Evolutionary conservation across 92 coral and sea anemone species (phyloP).

Genomic region (Heteractis magnifica): DNA sequence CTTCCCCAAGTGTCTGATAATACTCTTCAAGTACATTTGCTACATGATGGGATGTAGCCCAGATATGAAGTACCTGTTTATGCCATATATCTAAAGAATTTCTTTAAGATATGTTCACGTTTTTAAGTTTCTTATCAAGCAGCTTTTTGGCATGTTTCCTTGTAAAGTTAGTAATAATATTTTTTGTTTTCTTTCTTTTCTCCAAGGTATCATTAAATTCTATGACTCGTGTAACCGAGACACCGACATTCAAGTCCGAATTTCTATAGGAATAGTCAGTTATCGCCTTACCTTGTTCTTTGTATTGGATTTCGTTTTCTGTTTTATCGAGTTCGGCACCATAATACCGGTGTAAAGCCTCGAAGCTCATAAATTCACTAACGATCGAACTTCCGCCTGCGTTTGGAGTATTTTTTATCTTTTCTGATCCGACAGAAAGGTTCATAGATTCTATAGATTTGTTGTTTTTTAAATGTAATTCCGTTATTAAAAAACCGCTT

Average conservation of each 20-base stretch:
- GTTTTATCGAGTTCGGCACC: slow-evolving; percentile 63
- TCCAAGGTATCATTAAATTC: slow-evolving; percentile 34
- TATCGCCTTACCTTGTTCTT: slow-evolving; percentile 56
- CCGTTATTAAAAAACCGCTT: background rate
- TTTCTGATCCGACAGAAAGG: background rate
- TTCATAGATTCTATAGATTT: background rate
- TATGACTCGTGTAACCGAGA: slow-evolving; percentile 76
- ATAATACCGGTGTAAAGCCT: slow-evolving; percentile 59
- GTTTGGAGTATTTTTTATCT: background rate
- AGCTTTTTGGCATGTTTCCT: slow-evolving; percentile 51
- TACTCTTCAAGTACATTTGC: slow-evolving; percentile 37
- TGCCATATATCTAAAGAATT: slow-evolving; percentile 64
- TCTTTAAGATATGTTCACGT: slow-evolving; percentile 43
- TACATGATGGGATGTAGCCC: slow-evolving; percentile 52
- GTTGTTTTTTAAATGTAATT: background rate
- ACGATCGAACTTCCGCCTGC: background rate
- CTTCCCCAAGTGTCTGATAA: slow-evolving; percentile 32
- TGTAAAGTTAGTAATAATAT: slow-evolving; percentile 19
- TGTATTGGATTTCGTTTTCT: slow-evolving; percentile 57
- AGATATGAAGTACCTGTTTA: slow-evolving; percentile 68
- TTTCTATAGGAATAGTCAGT: slow-evolving; percentile 62
- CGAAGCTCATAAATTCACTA: slow-evolving; percentile 33
- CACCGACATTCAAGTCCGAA: slow-evolving; percentile 53
- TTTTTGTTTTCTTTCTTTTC: background rate
- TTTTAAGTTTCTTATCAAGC: slow-evolving; percentile 53